Evolutionary conservation across 1,140 invertebrate species (phyloP).

Genomic region (Arion vulgaris): DNA sequence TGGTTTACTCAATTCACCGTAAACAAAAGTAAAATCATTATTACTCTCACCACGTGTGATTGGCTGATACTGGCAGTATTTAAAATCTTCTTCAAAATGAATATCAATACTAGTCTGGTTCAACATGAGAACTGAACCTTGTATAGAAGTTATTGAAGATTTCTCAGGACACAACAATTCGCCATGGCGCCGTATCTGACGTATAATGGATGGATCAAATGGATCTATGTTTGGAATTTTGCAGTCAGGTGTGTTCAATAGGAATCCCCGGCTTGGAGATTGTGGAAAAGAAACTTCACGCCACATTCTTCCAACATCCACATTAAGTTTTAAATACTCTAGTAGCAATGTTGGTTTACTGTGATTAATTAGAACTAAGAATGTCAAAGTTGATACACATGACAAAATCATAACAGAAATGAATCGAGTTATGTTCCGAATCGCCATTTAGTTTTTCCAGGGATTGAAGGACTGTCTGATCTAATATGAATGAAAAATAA

Average conservation of each 20-base stretch:
- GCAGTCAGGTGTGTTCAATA: constrained; percentile 83
- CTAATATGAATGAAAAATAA: no score
- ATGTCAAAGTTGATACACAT: background rate
- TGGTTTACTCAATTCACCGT: constrained; percentile 23
- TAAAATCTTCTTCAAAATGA: constrained; percentile 56
- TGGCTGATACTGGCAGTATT: constrained; percentile 65
- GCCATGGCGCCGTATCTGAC: constrained; percentile 76
- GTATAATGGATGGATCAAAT: constrained; percentile 79
- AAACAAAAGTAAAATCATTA: constrained; percentile 44
- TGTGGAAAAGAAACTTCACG: background rate
- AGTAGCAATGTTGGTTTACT: background rate
- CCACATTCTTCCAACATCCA: background rate
- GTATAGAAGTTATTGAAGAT: constrained; percentile 70
- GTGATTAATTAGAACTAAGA: background rate
- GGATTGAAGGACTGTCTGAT: no score
- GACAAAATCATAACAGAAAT: background rate
- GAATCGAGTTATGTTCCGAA: background rate
- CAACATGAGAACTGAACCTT: constrained; percentile 58
- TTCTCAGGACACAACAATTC: constrained; percentile 76
- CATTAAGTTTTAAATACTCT: background rate
- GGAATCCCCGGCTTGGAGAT: constrained; percentile 43
- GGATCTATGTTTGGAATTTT: constrained; percentile 84
- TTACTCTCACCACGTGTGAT: constrained; percentile 59
- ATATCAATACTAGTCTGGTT: constrained; percentile 57
- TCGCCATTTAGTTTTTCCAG: no score